Conservation (phyloP, 1,140 invertebrate genomes). For the Chionoecetes opilio region DNA sequence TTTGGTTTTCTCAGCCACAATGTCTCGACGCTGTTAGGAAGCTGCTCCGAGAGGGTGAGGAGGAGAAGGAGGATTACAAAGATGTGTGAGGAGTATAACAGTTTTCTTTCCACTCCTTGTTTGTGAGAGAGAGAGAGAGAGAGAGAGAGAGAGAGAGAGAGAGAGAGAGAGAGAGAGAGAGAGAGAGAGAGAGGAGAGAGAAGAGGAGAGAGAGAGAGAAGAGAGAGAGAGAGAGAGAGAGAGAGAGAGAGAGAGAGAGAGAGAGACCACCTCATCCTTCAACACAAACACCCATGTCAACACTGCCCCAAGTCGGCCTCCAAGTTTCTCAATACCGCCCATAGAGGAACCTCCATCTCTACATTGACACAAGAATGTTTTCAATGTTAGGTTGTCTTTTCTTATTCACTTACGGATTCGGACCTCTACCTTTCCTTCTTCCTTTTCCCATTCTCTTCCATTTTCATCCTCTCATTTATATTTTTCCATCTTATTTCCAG, state of each 20-base stretch:
- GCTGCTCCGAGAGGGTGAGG: neutral
- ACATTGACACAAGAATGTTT: neutral
- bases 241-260: neutral
- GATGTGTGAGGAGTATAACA: neutral
- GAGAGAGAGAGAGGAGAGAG: neutral
- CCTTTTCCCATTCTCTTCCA: neutral
- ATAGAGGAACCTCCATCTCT: neutral
- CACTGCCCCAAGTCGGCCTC: neutral
- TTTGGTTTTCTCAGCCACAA: constrained; percentile 45
- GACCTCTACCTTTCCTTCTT: neutral
- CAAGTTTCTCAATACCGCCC: neutral
- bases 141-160: neutral
- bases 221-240: neutral
- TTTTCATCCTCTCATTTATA: neutral
- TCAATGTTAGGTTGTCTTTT: neutral
- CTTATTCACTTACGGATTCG: neutral
- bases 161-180: neutral
- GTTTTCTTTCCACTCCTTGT: too few relatives aligned
- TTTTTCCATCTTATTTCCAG: neutral
- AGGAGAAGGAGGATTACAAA: neutral
- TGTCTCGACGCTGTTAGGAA: neutral
- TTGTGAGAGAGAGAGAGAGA: neutral
- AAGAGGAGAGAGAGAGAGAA: neutral
- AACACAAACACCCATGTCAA: neutral
- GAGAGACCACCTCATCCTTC: neutral